These are phyloP conservation scores for Cephus rjabovi DNA, from an alignment of 2,888 invertebrate species.

Conservation along the genomic window DNA sequence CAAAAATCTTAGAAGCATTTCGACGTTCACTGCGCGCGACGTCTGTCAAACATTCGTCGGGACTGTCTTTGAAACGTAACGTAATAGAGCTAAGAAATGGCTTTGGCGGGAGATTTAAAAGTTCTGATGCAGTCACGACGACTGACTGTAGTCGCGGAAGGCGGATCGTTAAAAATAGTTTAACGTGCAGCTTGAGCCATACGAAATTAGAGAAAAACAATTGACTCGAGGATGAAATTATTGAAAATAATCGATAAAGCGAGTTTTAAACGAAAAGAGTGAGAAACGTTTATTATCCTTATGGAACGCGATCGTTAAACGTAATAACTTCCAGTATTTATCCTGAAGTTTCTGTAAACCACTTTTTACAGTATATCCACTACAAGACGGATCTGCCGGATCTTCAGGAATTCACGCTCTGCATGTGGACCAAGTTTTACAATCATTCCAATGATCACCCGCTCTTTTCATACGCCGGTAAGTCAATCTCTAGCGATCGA, in stretches of 20 bases:
- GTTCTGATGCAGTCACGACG: neutral
- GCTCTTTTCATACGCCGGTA: slow-evolving; percentile 84
- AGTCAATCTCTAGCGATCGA: slow-evolving; percentile 39
- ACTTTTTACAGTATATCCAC: slow-evolving; percentile 76
- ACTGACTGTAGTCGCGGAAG: neutral
- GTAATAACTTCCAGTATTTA: neutral
- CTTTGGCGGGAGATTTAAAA: neutral
- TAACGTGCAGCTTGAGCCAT: neutral
- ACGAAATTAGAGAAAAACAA: neutral
- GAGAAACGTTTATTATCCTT: neutral
- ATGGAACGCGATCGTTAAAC: neutral
- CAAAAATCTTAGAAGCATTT: neutral
- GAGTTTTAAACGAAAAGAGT: neutral
- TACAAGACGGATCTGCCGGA: slow-evolving; percentile 80
- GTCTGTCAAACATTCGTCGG: neutral
- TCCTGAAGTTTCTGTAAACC: neutral
- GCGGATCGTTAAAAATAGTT: neutral
- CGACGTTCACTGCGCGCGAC: neutral
- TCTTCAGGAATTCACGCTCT: slow-evolving; percentile 85
- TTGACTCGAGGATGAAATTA: neutral
- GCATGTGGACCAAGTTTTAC: slow-evolving; percentile 85
- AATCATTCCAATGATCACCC: slow-evolving; percentile 88
- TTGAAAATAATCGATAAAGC: neutral
- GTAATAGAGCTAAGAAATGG: neutral
- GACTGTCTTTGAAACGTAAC: neutral